Percentiles rank a stretch among this genome's conserved stretches.
Evolutionary conservation across 2,113 vertebrate genomes (phyloP).

Genomic region (Pseudorhombus dupliciocellatus): DNA sequence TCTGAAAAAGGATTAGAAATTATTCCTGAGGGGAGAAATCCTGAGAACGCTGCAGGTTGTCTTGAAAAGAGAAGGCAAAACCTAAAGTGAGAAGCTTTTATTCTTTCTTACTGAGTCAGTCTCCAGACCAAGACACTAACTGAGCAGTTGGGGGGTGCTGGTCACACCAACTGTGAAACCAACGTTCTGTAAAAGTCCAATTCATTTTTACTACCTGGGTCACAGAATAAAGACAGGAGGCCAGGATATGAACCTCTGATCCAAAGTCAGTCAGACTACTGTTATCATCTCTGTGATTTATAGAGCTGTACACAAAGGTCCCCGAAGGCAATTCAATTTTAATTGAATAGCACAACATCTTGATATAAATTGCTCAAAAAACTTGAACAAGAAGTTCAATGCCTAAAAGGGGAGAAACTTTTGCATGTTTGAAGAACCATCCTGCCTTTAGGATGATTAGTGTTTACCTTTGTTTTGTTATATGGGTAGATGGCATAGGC

Average conservation of each 20-base stretch:
- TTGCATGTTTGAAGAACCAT: no score
- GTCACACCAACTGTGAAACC: not conserved
- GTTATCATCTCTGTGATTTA: no score
- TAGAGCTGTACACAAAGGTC: no score
- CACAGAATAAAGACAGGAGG: not conserved
- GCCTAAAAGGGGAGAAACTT: no score
- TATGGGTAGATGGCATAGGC: no score
- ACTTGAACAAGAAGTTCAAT: no score
- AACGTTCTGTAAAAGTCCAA: not conserved
- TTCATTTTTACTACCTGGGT: not conserved
- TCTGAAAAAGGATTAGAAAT: constrained; percentile 8
- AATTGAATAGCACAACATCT: no score
- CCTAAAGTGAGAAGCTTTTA: not conserved
- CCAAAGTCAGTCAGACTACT: not conserved
- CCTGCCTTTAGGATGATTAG: no score
- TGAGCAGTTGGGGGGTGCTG: not conserved
- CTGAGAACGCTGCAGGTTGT: not conserved
- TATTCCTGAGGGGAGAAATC: not conserved
- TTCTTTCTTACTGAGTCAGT: not conserved
- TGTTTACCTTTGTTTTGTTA: no score
- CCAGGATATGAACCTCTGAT: not conserved
- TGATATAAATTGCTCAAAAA: no score
- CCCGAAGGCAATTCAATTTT: no score
- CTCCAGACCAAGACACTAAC: not conserved
- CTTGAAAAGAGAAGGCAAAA: not conserved